A percentile compares a stretch with the other conserved stretches of the same genome.
Evolutionary conservation across 2,797 vertebrate species (phyloP).

Genomic region (Periparus ater): DNA sequence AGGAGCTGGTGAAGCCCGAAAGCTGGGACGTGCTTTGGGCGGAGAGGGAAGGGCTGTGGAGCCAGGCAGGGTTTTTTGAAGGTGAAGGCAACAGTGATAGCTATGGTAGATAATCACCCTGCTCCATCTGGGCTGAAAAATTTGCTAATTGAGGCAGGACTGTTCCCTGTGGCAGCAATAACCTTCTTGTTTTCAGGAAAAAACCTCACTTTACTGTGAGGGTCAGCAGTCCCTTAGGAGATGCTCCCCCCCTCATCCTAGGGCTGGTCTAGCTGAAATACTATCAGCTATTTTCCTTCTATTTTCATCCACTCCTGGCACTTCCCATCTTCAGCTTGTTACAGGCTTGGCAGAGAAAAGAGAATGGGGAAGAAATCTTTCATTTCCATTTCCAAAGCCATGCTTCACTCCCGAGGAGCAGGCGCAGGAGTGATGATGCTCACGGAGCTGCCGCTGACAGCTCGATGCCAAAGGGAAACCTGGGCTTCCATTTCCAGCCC

Average conservation of each 20-base stretch:
- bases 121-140: not conserved
- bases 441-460: constrained; percentile 56
- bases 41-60: not conserved
- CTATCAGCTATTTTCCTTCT: not conserved
- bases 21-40: not conserved
- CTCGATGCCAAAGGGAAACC: constrained; percentile 27
- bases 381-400: constrained; percentile 33
- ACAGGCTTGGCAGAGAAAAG: not conserved
- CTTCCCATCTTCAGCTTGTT: not conserved
- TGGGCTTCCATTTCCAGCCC: constrained; percentile 70
- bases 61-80: not conserved
- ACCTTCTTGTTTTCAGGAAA: not conserved
- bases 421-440: not conserved
- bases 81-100: not conserved
- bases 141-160: constrained; percentile 11
- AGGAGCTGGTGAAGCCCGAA: not conserved
- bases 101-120: not conserved
- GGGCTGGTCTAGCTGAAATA: not conserved
- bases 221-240: not conserved
- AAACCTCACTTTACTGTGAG: not conserved
- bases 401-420: not conserved
- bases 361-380: not conserved
- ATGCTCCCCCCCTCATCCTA: not conserved
- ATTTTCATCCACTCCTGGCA: not conserved
- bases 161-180: not conserved